Base-by-base conservation (phyloP, 2,888 invertebrate species). In the Portevinia maculata region DNA sequence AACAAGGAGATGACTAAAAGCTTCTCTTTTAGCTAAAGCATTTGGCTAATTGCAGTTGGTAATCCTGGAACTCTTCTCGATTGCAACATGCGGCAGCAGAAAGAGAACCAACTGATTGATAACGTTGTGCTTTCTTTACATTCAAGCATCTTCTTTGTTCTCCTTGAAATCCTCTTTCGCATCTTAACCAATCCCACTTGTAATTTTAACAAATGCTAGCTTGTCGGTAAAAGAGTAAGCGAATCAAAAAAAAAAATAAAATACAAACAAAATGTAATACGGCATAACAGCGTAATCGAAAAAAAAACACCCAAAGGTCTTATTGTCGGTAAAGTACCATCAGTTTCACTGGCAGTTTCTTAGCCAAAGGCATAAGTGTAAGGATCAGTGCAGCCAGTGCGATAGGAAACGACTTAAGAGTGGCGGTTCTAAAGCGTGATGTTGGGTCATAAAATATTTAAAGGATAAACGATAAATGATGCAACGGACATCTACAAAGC, bases 391-490 rank as follows among this genome's bases (percentile, higher is more conserved):
- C 34, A 60, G 48, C 39, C 44, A 32, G 13, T 50, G 52, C 39
- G 46, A 9, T 21, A 52, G 57, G 60, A 60, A 79, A 52, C 59
- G 70, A 65, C 48, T 50, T 30, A 46, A 57, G 64, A 81, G 64
- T 53, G 70, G 70, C 70, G 76, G 76, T 70, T 62, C 55, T 73
- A 83, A 73, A 78, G 64, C 71, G 71, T 73, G 71, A 78, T 78
- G 76, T 71, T 57, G 83, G 60, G 62, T 83, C 78, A 78, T 83
- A 83, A 83, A 83, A 83, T 83, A 83, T 83, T 83, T 83, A 83
- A 73, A 73, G 78, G 83, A 83, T 83, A 83, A 83, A 78, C 76
- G 78, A 71, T 83, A 78, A 83, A 83, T 83, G 78, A 67, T 73
- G 78, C 71, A 73, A 55, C 67, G 71, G 83, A 83, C 78, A 83